Evolutionary conservation across 1,140 invertebrate species (phyloP).

Genomic region (Drosophila dunni): DNA sequence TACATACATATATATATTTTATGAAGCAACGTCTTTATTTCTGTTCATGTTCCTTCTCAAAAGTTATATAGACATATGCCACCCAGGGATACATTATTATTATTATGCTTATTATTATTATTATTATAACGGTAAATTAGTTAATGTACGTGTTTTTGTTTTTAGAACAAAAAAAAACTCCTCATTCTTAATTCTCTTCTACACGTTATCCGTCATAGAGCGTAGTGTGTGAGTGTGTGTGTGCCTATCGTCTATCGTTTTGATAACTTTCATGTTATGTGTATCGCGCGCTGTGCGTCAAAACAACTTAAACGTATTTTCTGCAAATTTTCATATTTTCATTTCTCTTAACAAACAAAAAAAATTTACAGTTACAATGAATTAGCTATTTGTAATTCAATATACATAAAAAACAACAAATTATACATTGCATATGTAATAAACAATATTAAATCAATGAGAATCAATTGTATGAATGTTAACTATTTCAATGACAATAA

Average conservation of each 20-base stretch:
- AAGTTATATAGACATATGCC: conserved; percentile 20
- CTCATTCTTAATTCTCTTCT: conserved; percentile 1
- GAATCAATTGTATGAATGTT: conserved; percentile 76
- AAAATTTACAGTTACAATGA: conserved; percentile 16
- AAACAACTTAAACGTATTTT: not conserved
- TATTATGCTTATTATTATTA: conserved; percentile 21
- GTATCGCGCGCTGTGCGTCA: conserved; percentile 3
- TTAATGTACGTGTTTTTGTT: not conserved
- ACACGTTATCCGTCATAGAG: not conserved
- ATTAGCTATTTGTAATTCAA: conserved; percentile 37
- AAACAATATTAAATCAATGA: conserved; percentile 56
- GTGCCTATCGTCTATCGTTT: conserved; percentile 26
- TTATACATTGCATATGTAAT: conserved; percentile 67
- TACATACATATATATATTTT: not conserved
- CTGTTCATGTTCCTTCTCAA: conserved; percentile 7
- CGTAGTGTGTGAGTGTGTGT: not conserved
- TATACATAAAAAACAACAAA: conserved; percentile 22
- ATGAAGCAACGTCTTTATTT: not conserved
- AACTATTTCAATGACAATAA: conserved; percentile 82
- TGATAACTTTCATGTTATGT: conserved; percentile 5
- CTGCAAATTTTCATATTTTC: conserved; percentile 12
- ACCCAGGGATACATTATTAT: conserved; percentile 38
- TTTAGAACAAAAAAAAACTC: not conserved
- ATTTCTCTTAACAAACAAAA: conserved; percentile 6
- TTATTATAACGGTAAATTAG: conserved; percentile 25